Conservation (phyloP, 2,888 invertebrate genomes). For the Lithophane ornitopus region DNA sequence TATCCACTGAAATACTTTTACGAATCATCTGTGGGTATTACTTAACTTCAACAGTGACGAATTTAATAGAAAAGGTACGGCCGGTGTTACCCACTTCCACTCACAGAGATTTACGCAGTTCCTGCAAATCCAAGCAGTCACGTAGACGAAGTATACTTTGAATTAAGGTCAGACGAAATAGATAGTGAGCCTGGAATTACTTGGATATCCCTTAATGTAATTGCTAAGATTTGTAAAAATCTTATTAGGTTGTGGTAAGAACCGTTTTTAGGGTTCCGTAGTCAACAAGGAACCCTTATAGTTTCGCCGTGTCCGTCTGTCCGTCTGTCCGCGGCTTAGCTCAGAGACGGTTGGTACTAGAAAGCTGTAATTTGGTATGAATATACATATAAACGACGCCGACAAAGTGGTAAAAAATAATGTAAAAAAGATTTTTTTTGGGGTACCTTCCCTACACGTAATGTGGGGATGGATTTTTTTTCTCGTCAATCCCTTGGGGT, state of each 20-base stretch:
- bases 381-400: too few relatives aligned
- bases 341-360: too few relatives aligned
- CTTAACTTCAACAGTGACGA: conserved; percentile 12
- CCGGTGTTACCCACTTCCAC: conserved; percentile 20
- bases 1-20: conserved; percentile 29
- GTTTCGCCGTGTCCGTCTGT: too few relatives aligned
- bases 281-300: too few relatives aligned
- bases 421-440: too few relatives aligned
- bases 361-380: too few relatives aligned
- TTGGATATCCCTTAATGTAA: conserved; percentile 41
- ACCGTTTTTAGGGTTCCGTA: too few relatives aligned
- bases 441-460: too few relatives aligned
- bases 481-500: too few relatives aligned
- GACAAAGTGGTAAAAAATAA: too few relatives aligned
- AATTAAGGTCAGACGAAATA: conserved; percentile 43
- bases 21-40: conserved; percentile 15
- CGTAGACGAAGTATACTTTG: conserved; percentile 50
- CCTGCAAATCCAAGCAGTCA: conserved; percentile 40
- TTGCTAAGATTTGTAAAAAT: conserved; percentile 34
- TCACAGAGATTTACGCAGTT: conserved; percentile 44
- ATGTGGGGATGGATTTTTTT: too few relatives aligned
- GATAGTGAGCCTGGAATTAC: conserved; percentile 41
- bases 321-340: too few relatives aligned
- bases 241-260: conserved; percentile 9
- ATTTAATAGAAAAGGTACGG: conserved; percentile 19